Evolutionary conservation across 2,113 vertebrate genomes (phyloP).

Genomic region (Anguilla japonica): DNA sequence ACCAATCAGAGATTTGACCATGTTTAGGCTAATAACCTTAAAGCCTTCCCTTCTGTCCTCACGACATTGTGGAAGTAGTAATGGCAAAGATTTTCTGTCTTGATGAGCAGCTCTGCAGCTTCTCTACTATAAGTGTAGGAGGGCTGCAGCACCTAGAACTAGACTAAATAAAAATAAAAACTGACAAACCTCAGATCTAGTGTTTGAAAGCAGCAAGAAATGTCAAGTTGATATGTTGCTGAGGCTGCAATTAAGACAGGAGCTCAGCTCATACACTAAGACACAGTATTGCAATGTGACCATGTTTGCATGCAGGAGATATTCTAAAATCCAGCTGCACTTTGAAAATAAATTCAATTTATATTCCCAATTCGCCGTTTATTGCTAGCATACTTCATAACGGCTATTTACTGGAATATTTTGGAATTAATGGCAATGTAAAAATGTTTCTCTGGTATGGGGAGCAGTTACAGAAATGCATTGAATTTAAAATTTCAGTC

Average conservation of each 20-base stretch:
- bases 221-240: background rate
- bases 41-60: too few species aligned
- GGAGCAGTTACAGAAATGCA: background rate
- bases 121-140: background rate
- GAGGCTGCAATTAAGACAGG: background rate
- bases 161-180: background rate
- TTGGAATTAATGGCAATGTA: too few species aligned
- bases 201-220: background rate
- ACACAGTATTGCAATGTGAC: background rate
- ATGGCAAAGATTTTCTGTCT: too few species aligned
- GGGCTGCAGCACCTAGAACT: background rate
- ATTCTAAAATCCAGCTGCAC: background rate
- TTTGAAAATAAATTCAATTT: background rate
- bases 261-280: background rate
- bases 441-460: too few species aligned
- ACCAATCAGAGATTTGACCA: too few species aligned
- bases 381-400: too few species aligned
- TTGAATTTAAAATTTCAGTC: background rate
- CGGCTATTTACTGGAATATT: too few species aligned
- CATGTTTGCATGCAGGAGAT: background rate
- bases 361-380: background rate
- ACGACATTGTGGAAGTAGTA: too few species aligned
- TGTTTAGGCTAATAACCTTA: too few species aligned
- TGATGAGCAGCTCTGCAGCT: too few species aligned
- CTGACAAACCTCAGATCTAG: too few species aligned